These are phyloP conservation scores for Mizuhopecten yessoensis DNA, from an alignment of 1,140 invertebrate genomes.

Conservation along the genomic window DNA sequence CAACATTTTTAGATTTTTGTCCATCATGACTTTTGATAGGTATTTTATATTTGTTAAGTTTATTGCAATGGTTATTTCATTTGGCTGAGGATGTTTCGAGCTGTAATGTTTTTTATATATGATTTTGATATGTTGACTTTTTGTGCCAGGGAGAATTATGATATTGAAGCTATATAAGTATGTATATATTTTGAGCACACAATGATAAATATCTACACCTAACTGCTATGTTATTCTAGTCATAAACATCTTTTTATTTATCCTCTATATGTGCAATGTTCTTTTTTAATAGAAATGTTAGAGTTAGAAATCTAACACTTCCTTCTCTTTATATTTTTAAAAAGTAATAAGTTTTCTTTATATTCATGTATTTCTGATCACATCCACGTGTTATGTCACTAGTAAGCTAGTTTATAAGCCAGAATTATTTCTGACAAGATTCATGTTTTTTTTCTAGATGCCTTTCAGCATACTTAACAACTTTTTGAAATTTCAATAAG, in stretches of 20 bases:
- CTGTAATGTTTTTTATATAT: not conserved
- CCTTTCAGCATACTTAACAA: too few relatives aligned
- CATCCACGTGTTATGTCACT: not conserved
- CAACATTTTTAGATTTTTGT: too few relatives aligned
- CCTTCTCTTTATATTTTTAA: not conserved
- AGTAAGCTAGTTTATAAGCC: not conserved
- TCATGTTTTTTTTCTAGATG: not conserved
- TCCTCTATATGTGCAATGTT: not conserved
- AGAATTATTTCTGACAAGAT: not conserved
- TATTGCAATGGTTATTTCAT: not conserved
- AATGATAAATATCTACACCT: not conserved
- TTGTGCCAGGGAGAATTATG: not conserved
- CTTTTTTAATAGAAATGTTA: not conserved
- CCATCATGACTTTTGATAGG: constrained; percentile 6
- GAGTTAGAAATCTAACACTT: not conserved
- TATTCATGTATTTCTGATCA: not conserved
- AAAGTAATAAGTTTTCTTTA: too few relatives aligned
- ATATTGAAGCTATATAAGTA: not conserved
- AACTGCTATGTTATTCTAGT: not conserved
- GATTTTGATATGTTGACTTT: constrained; percentile 1
- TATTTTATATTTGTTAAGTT: constrained; percentile 36
- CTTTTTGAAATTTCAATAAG: too few relatives aligned
- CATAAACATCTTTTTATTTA: not conserved
- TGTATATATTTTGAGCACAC: not conserved
- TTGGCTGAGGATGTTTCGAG: not conserved